Conservation (phyloP, 2,113 vertebrate genomes). For the Bujurquina vittata region DNA sequence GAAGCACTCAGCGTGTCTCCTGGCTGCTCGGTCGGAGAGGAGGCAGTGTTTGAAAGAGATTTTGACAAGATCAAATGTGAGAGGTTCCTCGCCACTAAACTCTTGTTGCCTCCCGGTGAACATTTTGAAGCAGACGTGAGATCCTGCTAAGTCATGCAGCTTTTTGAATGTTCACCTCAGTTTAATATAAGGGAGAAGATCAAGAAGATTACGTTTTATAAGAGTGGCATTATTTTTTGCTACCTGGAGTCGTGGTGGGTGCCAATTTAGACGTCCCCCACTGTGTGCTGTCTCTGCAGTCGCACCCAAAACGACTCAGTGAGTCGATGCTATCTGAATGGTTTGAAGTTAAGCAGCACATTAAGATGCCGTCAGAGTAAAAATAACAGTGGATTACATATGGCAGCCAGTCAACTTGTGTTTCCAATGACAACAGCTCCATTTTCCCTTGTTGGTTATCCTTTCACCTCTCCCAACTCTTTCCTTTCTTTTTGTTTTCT, state of each 20-base stretch:
- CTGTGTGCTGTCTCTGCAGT: background rate
- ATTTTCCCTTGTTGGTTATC: background rate
- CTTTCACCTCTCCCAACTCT: background rate
- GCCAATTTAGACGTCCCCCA: background rate
- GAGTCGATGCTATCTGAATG: background rate
- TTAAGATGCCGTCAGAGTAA: background rate
- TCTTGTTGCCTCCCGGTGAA: background rate
- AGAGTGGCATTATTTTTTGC: background rate
- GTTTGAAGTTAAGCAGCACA: background rate
- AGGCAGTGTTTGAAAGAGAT: slow-evolving; percentile 14
- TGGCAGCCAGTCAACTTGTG: background rate
- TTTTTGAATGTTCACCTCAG: background rate
- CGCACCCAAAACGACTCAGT: background rate
- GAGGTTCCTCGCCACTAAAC: background rate
- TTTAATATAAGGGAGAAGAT: background rate
- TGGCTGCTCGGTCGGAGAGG: slow-evolving; percentile 8
- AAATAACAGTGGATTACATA: slow-evolving; percentile 20
- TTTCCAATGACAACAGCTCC: slow-evolving; percentile 47
- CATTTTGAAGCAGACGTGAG: background rate
- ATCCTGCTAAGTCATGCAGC: background rate
- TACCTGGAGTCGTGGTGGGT: background rate
- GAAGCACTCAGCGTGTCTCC: slow-evolving; percentile 17
- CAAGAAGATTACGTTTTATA: background rate
- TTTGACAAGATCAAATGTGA: slow-evolving; percentile 23
- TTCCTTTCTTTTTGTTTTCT: fast-evolving